Base-by-base conservation (phyloP, 2,113 vertebrate genomes). In the Oophaga pumilio region DNA sequence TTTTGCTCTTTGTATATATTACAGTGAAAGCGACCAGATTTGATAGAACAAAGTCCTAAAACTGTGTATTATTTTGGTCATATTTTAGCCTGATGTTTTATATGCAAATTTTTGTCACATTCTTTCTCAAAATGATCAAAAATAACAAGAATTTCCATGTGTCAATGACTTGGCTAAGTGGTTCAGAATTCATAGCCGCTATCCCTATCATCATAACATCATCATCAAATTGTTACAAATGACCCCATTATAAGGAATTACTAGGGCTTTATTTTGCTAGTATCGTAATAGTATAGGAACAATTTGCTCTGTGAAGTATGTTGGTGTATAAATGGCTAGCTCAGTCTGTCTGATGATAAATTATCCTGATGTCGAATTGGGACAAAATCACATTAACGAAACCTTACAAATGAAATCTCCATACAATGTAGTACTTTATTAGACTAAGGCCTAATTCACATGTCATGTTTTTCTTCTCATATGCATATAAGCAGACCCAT, bases 171-270 rank as follows among this genome's bases (percentile, higher is more conserved):
- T 69, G n/a, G 24, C 66, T 69, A 24, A 69, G 13, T 71, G 68
- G 26, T 33, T 71, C 68, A 8, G 68, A 71, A 71, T 17, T 71
- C 68, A 33, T 71, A 71, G 68, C 20, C 68, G 0, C 17, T 26
- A 26, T 69, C n/a, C 12, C 15, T 13, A 69, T 71, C 9, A 33
- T 33, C 68, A 33, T 71, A 71, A 7, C 26, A 71, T 33, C 68
- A 71, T 33, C 68, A 33, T 33, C 2, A 33, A 71, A 28, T 17
- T 71, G 14, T 71, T 71, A 71, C 26, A 71, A 71, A 71, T 15
- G 68, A 71, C 68, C 13, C 26, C 26, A 71, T 71, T 28, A 69
- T 69, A 69, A 69, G 66, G 66, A 69, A 69, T 69, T 28, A 73
- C 69, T 49, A 17, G 28, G 33, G 28, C 33, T 73, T 73, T 73